Evolutionary conservation across 2,888 invertebrate species (phyloP).

Genomic region (Mimas tiliae): DNA sequence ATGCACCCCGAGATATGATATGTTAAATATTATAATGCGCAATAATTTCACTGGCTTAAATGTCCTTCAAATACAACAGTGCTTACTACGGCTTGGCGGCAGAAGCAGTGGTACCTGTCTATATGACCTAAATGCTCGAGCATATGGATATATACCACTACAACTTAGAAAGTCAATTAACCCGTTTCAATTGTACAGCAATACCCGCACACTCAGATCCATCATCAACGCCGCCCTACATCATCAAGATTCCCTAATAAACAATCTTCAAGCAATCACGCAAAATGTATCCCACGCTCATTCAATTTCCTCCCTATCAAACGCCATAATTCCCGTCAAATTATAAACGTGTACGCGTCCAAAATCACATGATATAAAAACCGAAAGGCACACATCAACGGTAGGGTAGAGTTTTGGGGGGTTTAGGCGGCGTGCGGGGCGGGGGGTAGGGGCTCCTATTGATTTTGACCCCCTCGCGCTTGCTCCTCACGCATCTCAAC

Average conservation of each 20-base stretch:
- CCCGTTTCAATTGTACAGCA: no score
- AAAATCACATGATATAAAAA: conserved; percentile 60
- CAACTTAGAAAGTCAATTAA: background rate
- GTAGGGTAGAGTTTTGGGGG: conserved; percentile 41
- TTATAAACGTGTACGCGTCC: conserved; percentile 35
- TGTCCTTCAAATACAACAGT: no score
- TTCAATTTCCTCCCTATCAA: conserved; percentile 37
- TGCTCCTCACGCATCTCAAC: conserved; percentile 74
- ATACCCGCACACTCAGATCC: no score
- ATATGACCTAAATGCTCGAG: no score
- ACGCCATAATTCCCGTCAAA: conserved; percentile 31
- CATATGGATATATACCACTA: no score
- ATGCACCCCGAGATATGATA: no score
- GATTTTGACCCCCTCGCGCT: conserved; percentile 68
- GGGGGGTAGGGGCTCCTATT: conserved; percentile 67
- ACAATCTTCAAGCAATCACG: conserved; percentile 21
- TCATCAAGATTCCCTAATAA: background rate
- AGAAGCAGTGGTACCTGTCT: no score
- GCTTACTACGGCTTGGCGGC: no score
- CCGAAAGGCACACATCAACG: conserved; percentile 63
- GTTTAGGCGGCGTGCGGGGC: conserved; percentile 59
- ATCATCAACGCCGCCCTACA: background rate
- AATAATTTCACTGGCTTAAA: no score
- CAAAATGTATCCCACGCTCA: conserved; percentile 26
- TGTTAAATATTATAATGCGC: no score